Evolutionary conservation across 2,888 invertebrate species (phyloP).

Genomic region (Sarcophaga subvicina): DNA sequence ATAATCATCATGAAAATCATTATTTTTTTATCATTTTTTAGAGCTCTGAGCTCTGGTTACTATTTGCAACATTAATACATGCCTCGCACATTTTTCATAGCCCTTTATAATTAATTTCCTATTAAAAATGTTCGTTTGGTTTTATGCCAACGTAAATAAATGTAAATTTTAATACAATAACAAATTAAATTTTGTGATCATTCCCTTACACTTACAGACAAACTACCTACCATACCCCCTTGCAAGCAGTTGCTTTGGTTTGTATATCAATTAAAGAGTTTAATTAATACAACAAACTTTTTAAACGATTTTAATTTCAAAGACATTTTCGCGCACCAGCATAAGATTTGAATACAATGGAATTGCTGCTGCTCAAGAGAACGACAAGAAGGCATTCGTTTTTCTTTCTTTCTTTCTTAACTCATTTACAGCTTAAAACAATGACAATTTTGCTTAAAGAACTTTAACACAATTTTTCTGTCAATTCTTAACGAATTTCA

Average conservation of each 20-base stretch:
- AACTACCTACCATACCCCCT: not conserved
- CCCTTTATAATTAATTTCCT: no score
- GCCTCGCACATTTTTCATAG: no score
- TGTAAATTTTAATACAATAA: no score
- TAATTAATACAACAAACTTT: conserved; percentile 61
- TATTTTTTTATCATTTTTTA: no score
- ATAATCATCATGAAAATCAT: no score
- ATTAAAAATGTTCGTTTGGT: no score
- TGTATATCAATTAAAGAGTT: conserved; percentile 48
- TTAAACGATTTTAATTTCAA: conserved; percentile 54
- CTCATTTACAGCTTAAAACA: conserved; percentile 32
- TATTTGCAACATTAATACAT: no score
- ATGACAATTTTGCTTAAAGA: conserved; percentile 54
- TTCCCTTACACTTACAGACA: no score
- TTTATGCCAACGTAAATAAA: no score
- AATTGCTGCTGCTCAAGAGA: not conserved
- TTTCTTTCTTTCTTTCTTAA: conserved; percentile 17
- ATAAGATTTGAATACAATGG: conserved; percentile 26
- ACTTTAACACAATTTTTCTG: conserved; percentile 40
- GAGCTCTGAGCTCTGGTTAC: no score
- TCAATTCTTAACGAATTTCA: conserved; percentile 40
- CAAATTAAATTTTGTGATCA: no score
- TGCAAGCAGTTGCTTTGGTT: not conserved
- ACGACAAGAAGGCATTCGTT: no score
- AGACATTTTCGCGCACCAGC: conserved; percentile 6